phyloP scores from a whole-genome alignment of 2,113 vertebrate species.

The Rhinogobius similis region DNA sequence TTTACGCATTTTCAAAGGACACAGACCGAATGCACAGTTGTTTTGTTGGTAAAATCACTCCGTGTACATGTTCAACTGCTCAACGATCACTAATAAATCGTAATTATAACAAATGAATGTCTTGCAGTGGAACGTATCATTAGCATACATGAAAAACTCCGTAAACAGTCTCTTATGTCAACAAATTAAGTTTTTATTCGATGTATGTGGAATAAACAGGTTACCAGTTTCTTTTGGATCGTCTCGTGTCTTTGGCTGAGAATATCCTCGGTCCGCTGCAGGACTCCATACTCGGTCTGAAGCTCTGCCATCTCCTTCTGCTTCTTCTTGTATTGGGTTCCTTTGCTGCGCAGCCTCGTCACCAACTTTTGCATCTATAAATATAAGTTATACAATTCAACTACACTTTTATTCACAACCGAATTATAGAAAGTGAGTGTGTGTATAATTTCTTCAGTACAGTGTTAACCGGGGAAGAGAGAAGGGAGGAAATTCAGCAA shows the following conservation, averaged over 20 bases:
- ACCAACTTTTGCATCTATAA: slow-evolving; percentile 89
- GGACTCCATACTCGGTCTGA: slow-evolving; percentile 86
- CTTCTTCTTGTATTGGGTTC: slow-evolving; percentile 87
- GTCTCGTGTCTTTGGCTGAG: slow-evolving; percentile 84
- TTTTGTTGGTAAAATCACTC: background rate
- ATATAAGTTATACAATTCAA: background rate
- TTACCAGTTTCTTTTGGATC: slow-evolving; percentile 90
- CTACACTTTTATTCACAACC: background rate
- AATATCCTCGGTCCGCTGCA: slow-evolving; percentile 93
- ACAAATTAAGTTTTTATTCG: background rate
- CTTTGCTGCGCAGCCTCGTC: slow-evolving; percentile 89
- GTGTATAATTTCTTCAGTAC: too few relatives aligned
- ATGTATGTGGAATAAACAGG: background rate
- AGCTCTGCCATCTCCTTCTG: slow-evolving; percentile 87
- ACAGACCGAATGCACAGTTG: background rate
- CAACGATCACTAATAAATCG: too few relatives aligned
- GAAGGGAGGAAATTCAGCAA: too few relatives aligned
- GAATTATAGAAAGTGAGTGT: too few relatives aligned
- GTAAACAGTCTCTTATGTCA: too few relatives aligned
- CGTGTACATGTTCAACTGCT: too few relatives aligned
- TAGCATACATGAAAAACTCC: too few relatives aligned
- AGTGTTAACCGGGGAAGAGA: too few relatives aligned
- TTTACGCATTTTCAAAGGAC: background rate
- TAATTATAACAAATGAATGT: too few relatives aligned
- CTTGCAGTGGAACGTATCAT: too few relatives aligned